Evolutionary conservation across 2,888 invertebrate genomes (phyloP), one percentile per base, ranked within the genome.

Genomic region (Coenonympha arcania): DNA sequence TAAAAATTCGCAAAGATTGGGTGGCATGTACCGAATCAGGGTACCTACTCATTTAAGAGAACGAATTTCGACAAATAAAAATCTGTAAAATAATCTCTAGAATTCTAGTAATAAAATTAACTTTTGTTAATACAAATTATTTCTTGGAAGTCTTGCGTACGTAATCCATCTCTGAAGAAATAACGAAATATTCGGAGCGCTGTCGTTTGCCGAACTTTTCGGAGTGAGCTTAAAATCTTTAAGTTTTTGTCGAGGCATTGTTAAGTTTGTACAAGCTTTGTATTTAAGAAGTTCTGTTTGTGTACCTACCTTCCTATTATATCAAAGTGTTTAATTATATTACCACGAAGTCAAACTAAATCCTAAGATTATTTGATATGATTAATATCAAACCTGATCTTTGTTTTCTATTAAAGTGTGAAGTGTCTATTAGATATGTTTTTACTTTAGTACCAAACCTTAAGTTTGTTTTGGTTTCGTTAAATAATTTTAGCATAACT

Each of bases 181-280:
- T 78, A 78, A 78, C 76, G 66, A 73, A 75, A 77, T 74, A 77
- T 76, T 68, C 79, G 75, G 76, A 59, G 65, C 71, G 74, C 77
- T 76, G 73, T 79, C 78, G 76, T 80, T 80, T 76, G 66, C 76
- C 71, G 72, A 78, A 77, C 76, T 80, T 79, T 72, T 65, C 68
- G 73, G 72, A 77, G 78, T 74, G 69, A 78, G 76, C 78, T 79
- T 74, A 75, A 79, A 79, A 73, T 68, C 70, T 65, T 67, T 45
- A 47, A 54, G 50, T 53, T 45, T 57, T 39, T 33, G 26, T n/a
- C 13, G 15, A 33, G 22, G 9, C 22, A 16, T 45, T 16, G 16
- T 36, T 26, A n/a, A 26, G 36, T 45, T 36, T 26, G 34, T 45
- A 16, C 19, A 36, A 36, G 36, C 24, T 36, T 45, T 20, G 16